These are phyloP conservation scores for Ariolimax columbianus DNA, from an alignment of 2,888 invertebrate species.

Conservation along the genomic window DNA sequence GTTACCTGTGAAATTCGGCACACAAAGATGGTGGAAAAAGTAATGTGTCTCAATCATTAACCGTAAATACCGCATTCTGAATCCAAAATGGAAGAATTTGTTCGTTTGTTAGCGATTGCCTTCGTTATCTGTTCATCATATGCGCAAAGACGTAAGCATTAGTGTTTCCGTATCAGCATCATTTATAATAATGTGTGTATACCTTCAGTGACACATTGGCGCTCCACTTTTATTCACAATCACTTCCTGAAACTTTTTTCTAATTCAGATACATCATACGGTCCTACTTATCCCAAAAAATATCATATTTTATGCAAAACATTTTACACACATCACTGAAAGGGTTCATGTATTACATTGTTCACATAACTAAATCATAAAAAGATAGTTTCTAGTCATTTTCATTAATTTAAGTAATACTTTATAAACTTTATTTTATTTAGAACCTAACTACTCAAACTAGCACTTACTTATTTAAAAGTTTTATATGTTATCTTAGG, in stretches of 20 bases:
- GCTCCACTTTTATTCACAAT: neutral
- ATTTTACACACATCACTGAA: too few relatives aligned
- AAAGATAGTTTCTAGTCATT: too few relatives aligned
- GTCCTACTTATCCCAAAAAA: neutral
- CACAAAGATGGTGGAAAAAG: constrained; percentile 7
- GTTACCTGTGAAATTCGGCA: constrained; percentile 11
- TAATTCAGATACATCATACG: neutral
- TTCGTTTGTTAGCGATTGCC: neutral
- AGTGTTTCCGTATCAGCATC: neutral
- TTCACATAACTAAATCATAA: too few relatives aligned
- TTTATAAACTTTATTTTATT: too few relatives aligned
- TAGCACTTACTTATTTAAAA: too few relatives aligned
- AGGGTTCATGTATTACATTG: too few relatives aligned
- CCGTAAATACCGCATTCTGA: neutral
- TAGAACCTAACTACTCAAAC: too few relatives aligned
- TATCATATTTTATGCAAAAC: neutral
- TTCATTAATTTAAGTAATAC: too few relatives aligned
- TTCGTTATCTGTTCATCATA: neutral
- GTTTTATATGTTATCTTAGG: too few relatives aligned
- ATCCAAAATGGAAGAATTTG: neutral
- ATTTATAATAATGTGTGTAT: too few relatives aligned
- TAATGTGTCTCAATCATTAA: neutral
- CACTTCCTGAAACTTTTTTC: constrained; percentile 34
- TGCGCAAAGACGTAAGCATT: constrained; percentile 21
- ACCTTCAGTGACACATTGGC: neutral